Evolutionary conservation across 2,888 invertebrate species (phyloP).

Genomic region (Oscheius sp.): DNA sequence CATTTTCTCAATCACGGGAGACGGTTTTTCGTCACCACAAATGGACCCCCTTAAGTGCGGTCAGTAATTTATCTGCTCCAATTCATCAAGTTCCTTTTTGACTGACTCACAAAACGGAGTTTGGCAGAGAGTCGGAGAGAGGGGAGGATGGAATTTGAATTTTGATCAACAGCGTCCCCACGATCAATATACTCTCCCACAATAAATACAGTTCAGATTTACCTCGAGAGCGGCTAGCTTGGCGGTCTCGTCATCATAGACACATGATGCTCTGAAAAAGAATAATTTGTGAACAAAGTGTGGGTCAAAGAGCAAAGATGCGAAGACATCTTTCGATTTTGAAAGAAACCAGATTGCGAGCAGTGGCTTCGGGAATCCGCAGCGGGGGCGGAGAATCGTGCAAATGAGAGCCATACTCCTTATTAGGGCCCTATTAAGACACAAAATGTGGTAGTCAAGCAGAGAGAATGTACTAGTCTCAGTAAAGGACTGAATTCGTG

Average conservation of each 20-base stretch:
- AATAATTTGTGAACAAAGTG: constrained; percentile 2
- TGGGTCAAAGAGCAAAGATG: constrained; percentile 25
- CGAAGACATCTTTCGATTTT: constrained; percentile 34
- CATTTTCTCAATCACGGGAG: constrained; percentile 24
- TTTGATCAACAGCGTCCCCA: constrained; percentile 21
- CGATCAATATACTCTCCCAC: constrained; percentile 5
- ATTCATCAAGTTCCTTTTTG: no score
- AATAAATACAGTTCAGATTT: constrained; percentile 2
- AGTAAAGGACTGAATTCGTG: no score
- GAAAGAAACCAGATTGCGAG: constrained; percentile 32
- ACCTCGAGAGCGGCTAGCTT: constrained; percentile 30
- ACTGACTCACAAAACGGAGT: background rate
- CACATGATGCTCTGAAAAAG: constrained; percentile 20
- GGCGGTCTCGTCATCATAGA: constrained; percentile 28
- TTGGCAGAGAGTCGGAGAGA: background rate
- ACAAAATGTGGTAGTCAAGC: constrained; percentile 1
- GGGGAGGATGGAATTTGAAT: constrained; percentile 8
- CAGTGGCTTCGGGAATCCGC: constrained; percentile 31
- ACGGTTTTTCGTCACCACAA: constrained; percentile 15
- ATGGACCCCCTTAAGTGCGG: constrained; percentile 17
- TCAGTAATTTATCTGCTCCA: no score
- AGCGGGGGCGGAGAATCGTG: constrained; percentile 30
- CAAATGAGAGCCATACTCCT: constrained; percentile 27
- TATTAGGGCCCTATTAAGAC: constrained; percentile 23
- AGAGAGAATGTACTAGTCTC: no score